These are phyloP conservation scores for Parauchenoglanis punctatus DNA, from an alignment of 2,797 vertebrate species.

Conservation along the genomic window DNA sequence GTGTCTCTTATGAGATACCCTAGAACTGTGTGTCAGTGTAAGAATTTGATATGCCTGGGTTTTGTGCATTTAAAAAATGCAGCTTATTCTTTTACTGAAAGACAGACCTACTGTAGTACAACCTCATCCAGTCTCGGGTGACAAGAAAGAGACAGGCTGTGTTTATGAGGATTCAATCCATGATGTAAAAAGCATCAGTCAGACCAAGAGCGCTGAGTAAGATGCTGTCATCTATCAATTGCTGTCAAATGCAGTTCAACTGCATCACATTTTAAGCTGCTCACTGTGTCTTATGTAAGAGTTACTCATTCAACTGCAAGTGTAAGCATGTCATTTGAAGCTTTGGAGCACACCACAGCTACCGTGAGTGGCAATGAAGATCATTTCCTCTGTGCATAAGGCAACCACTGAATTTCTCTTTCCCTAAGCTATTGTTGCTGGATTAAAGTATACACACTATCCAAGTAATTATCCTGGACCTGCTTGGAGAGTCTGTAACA, in stretches of 20 bases:
- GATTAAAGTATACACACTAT: background rate
- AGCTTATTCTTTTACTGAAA: background rate
- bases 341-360: background rate
- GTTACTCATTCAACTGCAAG: conserved; percentile 6
- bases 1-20: background rate
- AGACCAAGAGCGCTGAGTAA: background rate
- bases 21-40: background rate
- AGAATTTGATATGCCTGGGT: background rate
- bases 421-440: background rate
- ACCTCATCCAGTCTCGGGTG: background rate
- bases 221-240: conserved; percentile 4
- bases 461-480: background rate
- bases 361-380: background rate
- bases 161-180: background rate
- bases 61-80: background rate
- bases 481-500: background rate
- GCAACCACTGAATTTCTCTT: background rate
- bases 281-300: background rate
- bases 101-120: too few relatives aligned
- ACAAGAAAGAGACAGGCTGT: background rate
- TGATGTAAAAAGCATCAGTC: conserved; percentile 14
- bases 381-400: conserved; percentile 14
- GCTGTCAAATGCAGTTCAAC: background rate
- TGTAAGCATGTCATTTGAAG: background rate
- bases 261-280: conserved; percentile 4